Evolutionary conservation across 2,113 vertebrate genomes (phyloP).

Genomic region (Miniopterus natalensis): DNA sequence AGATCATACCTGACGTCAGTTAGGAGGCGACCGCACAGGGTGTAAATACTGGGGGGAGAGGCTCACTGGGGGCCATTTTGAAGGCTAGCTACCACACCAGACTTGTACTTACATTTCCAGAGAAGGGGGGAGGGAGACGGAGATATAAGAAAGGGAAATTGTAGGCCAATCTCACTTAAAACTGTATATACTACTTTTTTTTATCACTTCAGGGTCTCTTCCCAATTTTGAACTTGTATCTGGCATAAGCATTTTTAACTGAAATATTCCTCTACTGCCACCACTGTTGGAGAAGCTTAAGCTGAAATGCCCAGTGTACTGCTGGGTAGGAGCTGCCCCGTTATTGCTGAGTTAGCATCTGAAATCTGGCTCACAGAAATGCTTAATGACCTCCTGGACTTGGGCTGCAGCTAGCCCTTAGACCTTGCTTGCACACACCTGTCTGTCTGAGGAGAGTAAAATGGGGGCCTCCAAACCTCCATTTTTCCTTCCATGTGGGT

Average conservation of each 20-base stretch:
- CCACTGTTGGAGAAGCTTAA: not conserved
- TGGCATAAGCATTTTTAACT: not conserved
- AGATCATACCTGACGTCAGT: not conserved
- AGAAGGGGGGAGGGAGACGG: not conserved
- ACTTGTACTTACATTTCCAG: not conserved
- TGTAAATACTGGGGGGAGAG: not conserved
- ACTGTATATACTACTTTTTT: not conserved
- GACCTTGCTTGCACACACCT: not conserved
- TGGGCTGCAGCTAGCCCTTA: not conserved
- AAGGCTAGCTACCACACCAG: not conserved
- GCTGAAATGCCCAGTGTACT: not conserved
- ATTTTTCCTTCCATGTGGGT: not conserved
- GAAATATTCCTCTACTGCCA: not conserved
- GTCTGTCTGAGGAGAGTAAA: not conserved
- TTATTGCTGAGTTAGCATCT: not conserved
- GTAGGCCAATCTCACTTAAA: not conserved
- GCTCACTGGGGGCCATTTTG: not conserved
- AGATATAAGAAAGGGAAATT: not conserved
- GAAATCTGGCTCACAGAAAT: not conserved
- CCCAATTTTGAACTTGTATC: conserved; percentile 7
- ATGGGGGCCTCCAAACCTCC: not conserved
- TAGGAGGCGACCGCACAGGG: not conserved
- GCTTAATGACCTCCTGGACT: not conserved
- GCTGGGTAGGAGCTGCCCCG: not conserved
- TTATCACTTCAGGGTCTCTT: not conserved